phyloP scores from a whole-genome alignment of 2,797 vertebrate species.

The Myotis vivesi region DNA sequence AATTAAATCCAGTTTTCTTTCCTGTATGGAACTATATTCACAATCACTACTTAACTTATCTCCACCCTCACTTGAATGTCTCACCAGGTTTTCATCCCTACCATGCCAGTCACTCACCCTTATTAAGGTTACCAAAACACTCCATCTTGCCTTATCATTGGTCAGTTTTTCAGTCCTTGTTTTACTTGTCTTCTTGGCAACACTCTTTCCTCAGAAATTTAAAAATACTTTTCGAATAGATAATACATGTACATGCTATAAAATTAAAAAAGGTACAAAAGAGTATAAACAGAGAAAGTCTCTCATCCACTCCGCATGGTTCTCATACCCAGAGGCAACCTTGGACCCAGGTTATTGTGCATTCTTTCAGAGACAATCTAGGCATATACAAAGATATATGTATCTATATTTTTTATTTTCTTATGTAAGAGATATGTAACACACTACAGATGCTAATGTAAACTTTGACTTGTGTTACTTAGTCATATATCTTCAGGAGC shows the following conservation, averaged over 20 bases:
- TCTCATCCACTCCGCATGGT: not conserved
- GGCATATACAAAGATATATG: not conserved
- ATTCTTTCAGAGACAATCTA: slow-evolving; percentile 7
- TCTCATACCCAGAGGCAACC: not conserved
- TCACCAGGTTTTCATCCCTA: not conserved
- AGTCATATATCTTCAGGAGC: not conserved
- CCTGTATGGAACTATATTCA: not conserved
- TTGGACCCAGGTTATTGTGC: not conserved
- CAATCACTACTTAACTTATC: not conserved
- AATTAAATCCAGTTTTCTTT: not conserved
- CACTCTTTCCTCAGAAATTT: not conserved
- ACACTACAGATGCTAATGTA: slow-evolving; percentile 7
- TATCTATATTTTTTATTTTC: not conserved
- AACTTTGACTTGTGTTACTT: slow-evolving; percentile 27
- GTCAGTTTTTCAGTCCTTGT: not conserved
- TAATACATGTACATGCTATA: not conserved
- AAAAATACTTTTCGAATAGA: not conserved
- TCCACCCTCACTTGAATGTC: not conserved
- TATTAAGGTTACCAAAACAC: not conserved
- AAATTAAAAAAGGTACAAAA: not conserved
- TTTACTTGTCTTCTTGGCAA: not conserved
- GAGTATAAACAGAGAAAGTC: not conserved
- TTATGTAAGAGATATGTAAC: not conserved
- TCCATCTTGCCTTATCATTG: not conserved
- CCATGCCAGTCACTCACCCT: not conserved